A percentile compares a stretch with the other conserved stretches of the same genome.
Evolutionary conservation across 2,797 vertebrate species (phyloP).

Genomic region (Danio choprae): DNA sequence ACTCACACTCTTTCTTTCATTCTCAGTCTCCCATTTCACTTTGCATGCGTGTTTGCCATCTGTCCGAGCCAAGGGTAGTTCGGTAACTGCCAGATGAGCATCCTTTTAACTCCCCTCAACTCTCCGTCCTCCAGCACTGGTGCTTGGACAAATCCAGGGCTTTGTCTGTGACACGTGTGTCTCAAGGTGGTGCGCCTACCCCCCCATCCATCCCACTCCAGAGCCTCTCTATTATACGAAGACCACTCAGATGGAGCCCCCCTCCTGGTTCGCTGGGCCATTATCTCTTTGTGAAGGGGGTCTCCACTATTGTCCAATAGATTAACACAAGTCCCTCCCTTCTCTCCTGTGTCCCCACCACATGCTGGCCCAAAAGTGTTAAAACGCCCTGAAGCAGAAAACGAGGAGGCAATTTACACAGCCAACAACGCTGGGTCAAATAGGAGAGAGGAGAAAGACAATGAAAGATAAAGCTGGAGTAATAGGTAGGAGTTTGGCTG

Average conservation of each 20-base stretch:
- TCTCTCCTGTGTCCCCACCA: slow-evolving; percentile 58
- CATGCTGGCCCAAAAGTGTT: slow-evolving; percentile 77
- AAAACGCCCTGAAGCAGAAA: slow-evolving; percentile 79
- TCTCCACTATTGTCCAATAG: slow-evolving; percentile 72
- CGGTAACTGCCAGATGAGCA: slow-evolving; percentile 60
- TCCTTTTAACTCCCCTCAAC: slow-evolving; percentile 32
- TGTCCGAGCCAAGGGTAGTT: slow-evolving; percentile 63
- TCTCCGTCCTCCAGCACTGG: slow-evolving; percentile 31
- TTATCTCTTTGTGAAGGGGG: slow-evolving; percentile 68
- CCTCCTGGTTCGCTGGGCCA: slow-evolving; percentile 60
- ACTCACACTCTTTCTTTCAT: slow-evolving; percentile 17
- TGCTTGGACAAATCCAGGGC: slow-evolving; percentile 48
- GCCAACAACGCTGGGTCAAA: slow-evolving; percentile 3
- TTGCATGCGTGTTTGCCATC: slow-evolving; percentile 62
- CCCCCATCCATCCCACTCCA: slow-evolving; percentile 40
- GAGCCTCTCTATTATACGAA: slow-evolving; percentile 65
- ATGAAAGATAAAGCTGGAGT: slow-evolving; percentile 17
- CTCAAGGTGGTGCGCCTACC: slow-evolving; percentile 62
- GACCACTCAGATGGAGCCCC: slow-evolving; percentile 71
- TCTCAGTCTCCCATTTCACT: slow-evolving; percentile 18
- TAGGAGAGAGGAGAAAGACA: slow-evolving; percentile 13
- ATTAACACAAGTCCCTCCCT: slow-evolving; percentile 68
- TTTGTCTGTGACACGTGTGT: slow-evolving; percentile 72
- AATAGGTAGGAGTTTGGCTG: slow-evolving; percentile 8
- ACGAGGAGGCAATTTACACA: slow-evolving; percentile 75